These are phyloP conservation scores for Equus przewalskii DNA, from an alignment of 2,113 vertebrate genomes.

Conservation along the genomic window DNA sequence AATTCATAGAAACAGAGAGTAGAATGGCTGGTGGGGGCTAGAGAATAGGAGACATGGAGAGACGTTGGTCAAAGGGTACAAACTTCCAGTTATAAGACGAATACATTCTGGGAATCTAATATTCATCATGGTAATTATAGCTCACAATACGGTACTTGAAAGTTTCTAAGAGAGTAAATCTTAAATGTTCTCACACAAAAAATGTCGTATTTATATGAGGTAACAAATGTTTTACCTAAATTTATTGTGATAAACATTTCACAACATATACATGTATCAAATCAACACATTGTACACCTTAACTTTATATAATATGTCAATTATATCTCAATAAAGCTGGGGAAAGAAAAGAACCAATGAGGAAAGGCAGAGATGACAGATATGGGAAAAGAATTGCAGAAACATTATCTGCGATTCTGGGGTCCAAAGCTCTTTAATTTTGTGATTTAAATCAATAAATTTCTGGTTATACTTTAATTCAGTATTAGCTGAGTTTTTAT, in stretches of 20 bases:
- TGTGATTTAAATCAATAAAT: constrained; percentile 38
- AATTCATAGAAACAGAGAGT: not conserved
- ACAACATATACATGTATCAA: not conserved
- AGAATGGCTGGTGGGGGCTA: not conserved
- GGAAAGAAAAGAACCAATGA: not conserved
- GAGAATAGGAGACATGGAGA: not conserved
- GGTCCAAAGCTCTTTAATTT: not conserved
- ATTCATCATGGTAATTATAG: not conserved
- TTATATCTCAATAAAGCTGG: not conserved
- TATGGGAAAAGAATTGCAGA: not conserved
- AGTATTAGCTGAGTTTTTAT: not conserved
- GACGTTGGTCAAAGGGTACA: not conserved
- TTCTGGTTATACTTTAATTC: constrained; percentile 26
- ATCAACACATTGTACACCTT: not conserved
- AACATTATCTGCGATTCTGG: not conserved
- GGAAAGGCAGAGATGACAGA: not conserved
- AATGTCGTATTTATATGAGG: not conserved
- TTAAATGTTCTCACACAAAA: not conserved
- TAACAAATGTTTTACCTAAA: not conserved
- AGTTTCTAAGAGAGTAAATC: not conserved
- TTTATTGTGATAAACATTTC: not conserved
- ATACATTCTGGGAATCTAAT: not conserved
- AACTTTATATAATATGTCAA: not conserved
- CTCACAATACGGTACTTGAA: not conserved
- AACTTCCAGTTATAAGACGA: not conserved